Evolutionary conservation across 2,113 vertebrate species (phyloP).

Genomic region (Coptodon rendalli): DNA sequence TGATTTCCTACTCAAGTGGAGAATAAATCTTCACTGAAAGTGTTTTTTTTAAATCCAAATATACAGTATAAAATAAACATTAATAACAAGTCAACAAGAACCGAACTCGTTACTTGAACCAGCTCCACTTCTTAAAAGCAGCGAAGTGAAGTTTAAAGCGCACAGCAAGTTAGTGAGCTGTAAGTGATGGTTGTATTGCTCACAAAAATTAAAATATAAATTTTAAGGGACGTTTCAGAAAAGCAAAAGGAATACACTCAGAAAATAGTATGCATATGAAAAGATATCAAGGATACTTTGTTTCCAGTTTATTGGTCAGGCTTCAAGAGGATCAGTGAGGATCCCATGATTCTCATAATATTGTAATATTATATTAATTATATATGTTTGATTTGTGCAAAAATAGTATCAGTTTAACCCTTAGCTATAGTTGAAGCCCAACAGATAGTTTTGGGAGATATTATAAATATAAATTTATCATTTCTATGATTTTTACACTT

Average conservation of each 20-base stretch:
- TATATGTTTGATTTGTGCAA: neutral
- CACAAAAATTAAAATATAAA: neutral
- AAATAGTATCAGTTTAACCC: neutral
- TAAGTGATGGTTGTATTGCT: rapidly evolving
- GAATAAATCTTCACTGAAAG: neutral
- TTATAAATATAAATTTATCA: neutral
- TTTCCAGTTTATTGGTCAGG: neutral
- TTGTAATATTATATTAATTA: neutral
- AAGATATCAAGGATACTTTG: neutral
- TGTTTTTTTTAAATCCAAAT: neutral
- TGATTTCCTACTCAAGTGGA: neutral
- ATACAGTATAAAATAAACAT: neutral
- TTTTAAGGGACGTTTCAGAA: neutral
- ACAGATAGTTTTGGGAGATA: neutral
- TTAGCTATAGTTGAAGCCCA: neutral
- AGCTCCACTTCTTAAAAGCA: neutral
- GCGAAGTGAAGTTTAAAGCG: neutral
- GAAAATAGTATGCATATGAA: neutral
- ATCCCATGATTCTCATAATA: neutral
- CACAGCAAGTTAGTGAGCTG: neutral
- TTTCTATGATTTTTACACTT: neutral
- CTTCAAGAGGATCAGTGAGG: neutral
- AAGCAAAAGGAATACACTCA: neutral
- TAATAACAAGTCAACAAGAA: neutral
- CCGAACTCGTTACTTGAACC: neutral